Conservation (phyloP, 2,888 invertebrate genomes). For the Hemistola chrysoprasaria region DNA sequence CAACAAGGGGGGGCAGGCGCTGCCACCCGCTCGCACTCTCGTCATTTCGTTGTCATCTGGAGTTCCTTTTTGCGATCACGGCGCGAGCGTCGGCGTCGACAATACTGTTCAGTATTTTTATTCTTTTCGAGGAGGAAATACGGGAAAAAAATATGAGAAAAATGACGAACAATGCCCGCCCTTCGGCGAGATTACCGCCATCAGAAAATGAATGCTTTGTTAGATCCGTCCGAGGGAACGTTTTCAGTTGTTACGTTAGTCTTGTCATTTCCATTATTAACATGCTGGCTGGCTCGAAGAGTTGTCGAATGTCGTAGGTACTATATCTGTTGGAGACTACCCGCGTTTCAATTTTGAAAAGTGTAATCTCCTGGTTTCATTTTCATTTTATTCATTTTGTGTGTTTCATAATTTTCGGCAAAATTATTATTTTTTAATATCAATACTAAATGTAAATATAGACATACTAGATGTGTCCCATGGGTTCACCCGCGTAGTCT, state of each 20-base stretch:
- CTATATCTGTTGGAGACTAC: too few species aligned
- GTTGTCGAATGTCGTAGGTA: conserved; percentile 53
- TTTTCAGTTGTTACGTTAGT: conserved; percentile 77
- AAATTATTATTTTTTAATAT: too few species aligned
- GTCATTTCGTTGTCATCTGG: conserved; percentile 80
- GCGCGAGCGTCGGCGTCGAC: conserved; percentile 74
- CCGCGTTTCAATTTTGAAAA: conserved; percentile 54
- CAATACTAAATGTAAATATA: too few species aligned
- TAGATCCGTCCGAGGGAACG: conserved; percentile 68
- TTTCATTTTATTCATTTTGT: conserved; percentile 29
- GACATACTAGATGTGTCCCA: too few species aligned
- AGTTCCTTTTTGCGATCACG: conserved; percentile 73
- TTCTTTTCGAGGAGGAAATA: conserved; percentile 73
- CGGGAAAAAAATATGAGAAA: conserved; percentile 66
- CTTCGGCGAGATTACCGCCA: conserved; percentile 80
- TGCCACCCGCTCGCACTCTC: conserved; percentile 68
- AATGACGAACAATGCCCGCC: conserved; percentile 78
- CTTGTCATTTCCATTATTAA: conserved; percentile 72
- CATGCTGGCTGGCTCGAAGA: conserved; percentile 46
- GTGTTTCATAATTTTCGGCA: conserved; percentile 12
- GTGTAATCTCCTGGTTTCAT: conserved; percentile 31
- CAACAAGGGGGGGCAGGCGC: conserved; percentile 51
- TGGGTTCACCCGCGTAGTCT: too few species aligned
- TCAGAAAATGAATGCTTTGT: conserved; percentile 81
- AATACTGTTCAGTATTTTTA: conserved; percentile 73